Conservation (phyloP, 2,888 invertebrate species). For the Mactromeris polynyma region DNA sequence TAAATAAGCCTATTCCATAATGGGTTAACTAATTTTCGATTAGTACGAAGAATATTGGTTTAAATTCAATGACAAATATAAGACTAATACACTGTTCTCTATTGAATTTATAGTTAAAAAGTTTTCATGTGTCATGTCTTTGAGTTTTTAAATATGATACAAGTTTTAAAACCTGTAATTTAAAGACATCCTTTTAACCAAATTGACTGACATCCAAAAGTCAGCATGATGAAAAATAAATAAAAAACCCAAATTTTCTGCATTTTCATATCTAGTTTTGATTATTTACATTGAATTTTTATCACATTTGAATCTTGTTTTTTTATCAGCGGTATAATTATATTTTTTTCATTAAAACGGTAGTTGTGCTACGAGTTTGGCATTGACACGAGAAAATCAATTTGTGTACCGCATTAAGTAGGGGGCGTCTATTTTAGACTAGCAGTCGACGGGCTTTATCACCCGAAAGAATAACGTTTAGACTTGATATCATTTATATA, state of each 20-base stretch:
- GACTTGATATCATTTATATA: conserved; percentile 46
- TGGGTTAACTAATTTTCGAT: no score
- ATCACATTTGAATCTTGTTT: not conserved
- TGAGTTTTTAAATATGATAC: not conserved
- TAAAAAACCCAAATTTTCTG: not conserved
- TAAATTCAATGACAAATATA: no score
- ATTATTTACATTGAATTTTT: not conserved
- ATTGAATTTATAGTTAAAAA: not conserved
- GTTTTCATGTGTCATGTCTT: not conserved
- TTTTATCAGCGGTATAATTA: conserved; percentile 25
- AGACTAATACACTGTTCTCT: no score
- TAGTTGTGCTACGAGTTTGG: not conserved
- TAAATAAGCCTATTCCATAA: no score
- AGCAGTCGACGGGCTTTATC: conserved; percentile 40
- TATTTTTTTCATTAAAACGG: conserved; percentile 26
- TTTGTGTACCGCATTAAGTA: conserved; percentile 39
- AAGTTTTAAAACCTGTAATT: not conserved
- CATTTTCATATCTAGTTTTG: conserved; percentile 14
- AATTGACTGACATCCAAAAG: not conserved
- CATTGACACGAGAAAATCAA: conserved; percentile 41
- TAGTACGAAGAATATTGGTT: no score
- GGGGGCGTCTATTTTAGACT: conserved; percentile 49
- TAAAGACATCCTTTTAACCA: not conserved
- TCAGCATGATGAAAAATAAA: not conserved
- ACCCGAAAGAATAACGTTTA: conserved; percentile 19